These are phyloP conservation scores for Schizopygopsis pylzovi DNA, from an alignment of 2,797 vertebrate species.

Conservation along the genomic window DNA sequence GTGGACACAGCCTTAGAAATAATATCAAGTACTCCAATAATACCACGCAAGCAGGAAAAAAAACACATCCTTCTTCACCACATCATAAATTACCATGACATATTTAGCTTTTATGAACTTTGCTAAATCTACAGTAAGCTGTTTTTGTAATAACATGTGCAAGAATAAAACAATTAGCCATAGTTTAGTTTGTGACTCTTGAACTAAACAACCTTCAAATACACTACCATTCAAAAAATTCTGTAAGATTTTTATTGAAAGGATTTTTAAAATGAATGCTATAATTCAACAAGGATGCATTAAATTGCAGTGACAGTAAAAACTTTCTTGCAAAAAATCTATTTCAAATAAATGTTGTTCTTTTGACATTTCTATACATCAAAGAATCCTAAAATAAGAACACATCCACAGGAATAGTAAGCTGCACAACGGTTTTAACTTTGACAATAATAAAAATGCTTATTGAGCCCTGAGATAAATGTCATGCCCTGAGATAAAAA, in stretches of 20 bases:
- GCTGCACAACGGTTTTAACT: neutral
- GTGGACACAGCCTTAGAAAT: neutral
- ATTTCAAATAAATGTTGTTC: neutral
- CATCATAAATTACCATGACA: slow-evolving; percentile 9
- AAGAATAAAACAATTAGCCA: neutral
- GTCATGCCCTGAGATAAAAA: slow-evolving; percentile 27
- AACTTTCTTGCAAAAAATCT: neutral
- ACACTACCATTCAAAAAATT: neutral
- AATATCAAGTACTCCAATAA: neutral
- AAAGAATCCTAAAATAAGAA: neutral
- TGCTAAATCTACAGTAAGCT: too few species aligned
- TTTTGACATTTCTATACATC: neutral
- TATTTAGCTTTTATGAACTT: neutral
- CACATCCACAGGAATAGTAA: neutral
- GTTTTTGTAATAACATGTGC: neutral
- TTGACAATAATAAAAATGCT: neutral
- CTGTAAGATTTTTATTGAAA: neutral
- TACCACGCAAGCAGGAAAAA: neutral
- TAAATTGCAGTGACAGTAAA: neutral
- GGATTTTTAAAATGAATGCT: neutral
- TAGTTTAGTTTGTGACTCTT: neutral
- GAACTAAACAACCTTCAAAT: neutral
- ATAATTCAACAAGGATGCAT: neutral
- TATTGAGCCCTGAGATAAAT: slow-evolving; percentile 12
- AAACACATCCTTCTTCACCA: neutral